phyloP scores from a whole-genome alignment of 2,888 invertebrate genomes.

The Erynnis tages region DNA sequence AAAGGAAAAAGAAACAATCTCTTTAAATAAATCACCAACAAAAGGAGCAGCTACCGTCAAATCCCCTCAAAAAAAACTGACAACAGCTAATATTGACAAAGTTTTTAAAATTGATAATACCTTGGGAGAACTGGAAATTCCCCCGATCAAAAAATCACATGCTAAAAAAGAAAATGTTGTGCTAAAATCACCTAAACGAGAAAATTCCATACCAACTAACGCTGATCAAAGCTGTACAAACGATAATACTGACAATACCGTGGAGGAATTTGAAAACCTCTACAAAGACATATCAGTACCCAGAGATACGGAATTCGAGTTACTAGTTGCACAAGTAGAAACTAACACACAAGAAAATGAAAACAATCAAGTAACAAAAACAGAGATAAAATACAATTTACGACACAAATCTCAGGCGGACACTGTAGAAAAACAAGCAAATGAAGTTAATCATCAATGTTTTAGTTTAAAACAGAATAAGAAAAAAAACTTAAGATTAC shows the following conservation, averaged over 20 bases:
- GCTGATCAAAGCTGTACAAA: slow-evolving; percentile 19
- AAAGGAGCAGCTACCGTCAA: not conserved
- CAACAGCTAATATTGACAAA: not conserved
- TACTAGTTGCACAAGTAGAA: slow-evolving; percentile 47
- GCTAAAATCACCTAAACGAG: too few relatives aligned
- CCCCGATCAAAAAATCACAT: too few relatives aligned
- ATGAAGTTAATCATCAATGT: slow-evolving; percentile 29
- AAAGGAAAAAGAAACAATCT: too few relatives aligned
- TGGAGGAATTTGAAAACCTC: slow-evolving; percentile 66
- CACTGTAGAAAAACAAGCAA: slow-evolving; percentile 29
- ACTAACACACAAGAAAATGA: slow-evolving; percentile 22
- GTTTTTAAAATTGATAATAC: slow-evolving; percentile 49
- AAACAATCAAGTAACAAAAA: slow-evolving; percentile 19
- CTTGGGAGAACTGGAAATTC: slow-evolving; percentile 63
- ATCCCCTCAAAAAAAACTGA: not conserved
- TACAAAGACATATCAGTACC: slow-evolving; percentile 59
- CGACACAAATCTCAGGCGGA: slow-evolving; percentile 40
- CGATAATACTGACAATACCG: slow-evolving; percentile 52
- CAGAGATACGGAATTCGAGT: slow-evolving; percentile 64
- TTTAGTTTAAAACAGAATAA: too few relatives aligned
- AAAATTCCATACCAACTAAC: not conserved
- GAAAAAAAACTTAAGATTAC: slow-evolving; percentile 54
- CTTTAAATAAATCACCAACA: not conserved
- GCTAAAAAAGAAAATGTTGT: too few relatives aligned
- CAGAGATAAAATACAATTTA: slow-evolving; percentile 54